phyloP scores from a whole-genome alignment of 1,140 invertebrate species.

The Formica selysi region DNA sequence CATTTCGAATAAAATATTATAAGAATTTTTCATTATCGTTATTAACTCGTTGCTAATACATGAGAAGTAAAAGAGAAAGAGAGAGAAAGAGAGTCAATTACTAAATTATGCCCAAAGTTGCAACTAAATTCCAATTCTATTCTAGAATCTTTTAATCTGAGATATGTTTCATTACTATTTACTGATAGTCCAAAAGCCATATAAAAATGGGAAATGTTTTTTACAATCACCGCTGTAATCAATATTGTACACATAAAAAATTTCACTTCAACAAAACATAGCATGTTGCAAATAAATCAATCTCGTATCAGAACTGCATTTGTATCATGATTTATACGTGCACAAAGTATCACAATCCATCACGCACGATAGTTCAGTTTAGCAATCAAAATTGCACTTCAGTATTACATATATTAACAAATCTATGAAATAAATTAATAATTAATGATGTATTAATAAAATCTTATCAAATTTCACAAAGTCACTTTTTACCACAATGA shows the following conservation, averaged over 20 bases:
- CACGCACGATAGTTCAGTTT: neutral
- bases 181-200: too few species aligned
- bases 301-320: neutral
- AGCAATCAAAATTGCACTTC: constrained; percentile 19
- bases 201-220: too few species aligned
- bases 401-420: neutral
- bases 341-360: neutral
- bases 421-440: neutral
- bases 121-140: too few species aligned
- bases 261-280: constrained; percentile 4
- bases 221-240: constrained; percentile 5
- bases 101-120: too few species aligned
- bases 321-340: neutral
- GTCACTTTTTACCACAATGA: neutral
- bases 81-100: too few species aligned
- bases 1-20: too few species aligned
- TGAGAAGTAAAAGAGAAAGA: too few species aligned
- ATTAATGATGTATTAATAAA: constrained; percentile 1
- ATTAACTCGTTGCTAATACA: too few species aligned
- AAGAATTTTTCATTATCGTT: too few species aligned
- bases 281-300: constrained; percentile 2
- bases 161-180: too few species aligned
- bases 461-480: neutral
- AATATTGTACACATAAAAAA: neutral
- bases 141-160: too few species aligned